Evolutionary conservation across 2,797 vertebrate species (phyloP), one percentile per base, ranked within the genome.

Genomic region (Catharus ustulatus): DNA sequence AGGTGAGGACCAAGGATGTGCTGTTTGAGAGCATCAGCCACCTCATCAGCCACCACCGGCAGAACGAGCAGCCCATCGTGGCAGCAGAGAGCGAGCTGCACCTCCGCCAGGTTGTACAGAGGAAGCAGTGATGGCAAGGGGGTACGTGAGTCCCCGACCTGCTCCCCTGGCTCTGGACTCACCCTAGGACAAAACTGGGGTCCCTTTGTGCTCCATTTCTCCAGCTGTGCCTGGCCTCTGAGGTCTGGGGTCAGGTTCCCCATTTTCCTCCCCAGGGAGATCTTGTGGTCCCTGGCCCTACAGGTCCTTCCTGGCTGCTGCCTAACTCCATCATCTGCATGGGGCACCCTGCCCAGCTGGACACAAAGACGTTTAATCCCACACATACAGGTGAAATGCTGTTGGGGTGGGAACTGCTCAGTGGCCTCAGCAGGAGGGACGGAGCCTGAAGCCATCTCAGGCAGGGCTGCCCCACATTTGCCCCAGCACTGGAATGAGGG

Each of bases 1-100:
- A 99, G 99, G 99, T 99, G 63, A 98, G 99, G 83, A 99, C 99
- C 26, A 99, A 99, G 98, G 99, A 99, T 4, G 99, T 99, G 98
- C 96, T 99, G 71, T 99, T 99, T 11, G 99, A 99, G 93, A 99
- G 99, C 97, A 99, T 99, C 97, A 99, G 98, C 93, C 99, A 99
- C 97, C 98, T 99, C 64, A 99, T 99, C 83, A 98, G 98, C 48
- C 99, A 99, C 95, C 99, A 99, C 96, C 98, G 99, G 95, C 98
- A 98, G 97, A 99, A 99, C 1, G 98, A 98, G 95, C 98, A 99
- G 97, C 99, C 99, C 58, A 99, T 99, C 1, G 98, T 99, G 57
- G 99, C 99, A 0, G 99, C 99, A 0, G 99, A 99, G 95, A 99
- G 99, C 0, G 99, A 99, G 96, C 98, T 99, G 84, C 99, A 99